A percentile compares a stretch with the other conserved stretches of the same genome.
These are phyloP conservation scores for Neoscelio sp. DNA, from an alignment of 2,888 invertebrate genomes.

Conservation along the genomic window DNA sequence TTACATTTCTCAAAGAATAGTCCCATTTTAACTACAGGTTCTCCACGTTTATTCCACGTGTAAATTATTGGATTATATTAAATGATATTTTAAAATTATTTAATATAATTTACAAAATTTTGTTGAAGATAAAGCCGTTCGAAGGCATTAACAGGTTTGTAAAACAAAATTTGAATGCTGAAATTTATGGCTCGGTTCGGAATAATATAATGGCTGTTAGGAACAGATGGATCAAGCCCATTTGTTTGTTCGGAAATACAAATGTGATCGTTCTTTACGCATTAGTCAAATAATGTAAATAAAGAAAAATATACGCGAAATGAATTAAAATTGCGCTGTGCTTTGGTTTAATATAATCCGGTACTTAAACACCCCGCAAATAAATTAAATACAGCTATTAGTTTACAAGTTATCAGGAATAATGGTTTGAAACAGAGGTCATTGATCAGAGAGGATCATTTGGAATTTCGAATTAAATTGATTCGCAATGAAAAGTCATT, in stretches of 20 bases:
- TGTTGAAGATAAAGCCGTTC: slow-evolving; percentile 6
- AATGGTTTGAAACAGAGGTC: slow-evolving; percentile 23
- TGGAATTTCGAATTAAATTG: slow-evolving; percentile 40
- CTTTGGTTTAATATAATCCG: too few relatives aligned
- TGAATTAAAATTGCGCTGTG: too few relatives aligned
- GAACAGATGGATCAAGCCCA: slow-evolving; percentile 52
- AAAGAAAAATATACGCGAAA: slow-evolving; percentile 13
- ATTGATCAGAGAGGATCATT: slow-evolving; percentile 44
- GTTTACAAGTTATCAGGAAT: slow-evolving; percentile 36
- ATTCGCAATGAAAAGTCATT: slow-evolving; percentile 36
- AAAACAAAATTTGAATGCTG: slow-evolving; percentile 37
- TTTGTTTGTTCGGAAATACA: slow-evolving; percentile 54
- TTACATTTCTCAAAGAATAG: too few relatives aligned
- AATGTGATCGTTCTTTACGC: slow-evolving; percentile 12
- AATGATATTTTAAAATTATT: too few relatives aligned
- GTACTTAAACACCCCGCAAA: too few relatives aligned
- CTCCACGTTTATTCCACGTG: too few relatives aligned
- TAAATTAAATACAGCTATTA: too few relatives aligned
- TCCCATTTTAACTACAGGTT: too few relatives aligned
- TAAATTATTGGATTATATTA: too few relatives aligned
- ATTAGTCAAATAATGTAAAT: slow-evolving; percentile 38
- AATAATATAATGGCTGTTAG: slow-evolving; percentile 56
- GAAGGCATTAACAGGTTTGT: slow-evolving; percentile 18
- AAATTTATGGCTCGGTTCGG: slow-evolving; percentile 43
- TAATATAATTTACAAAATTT: too few relatives aligned